Conservation (phyloP, 2,113 vertebrate species). For the Edolisoma coerulescens region DNA sequence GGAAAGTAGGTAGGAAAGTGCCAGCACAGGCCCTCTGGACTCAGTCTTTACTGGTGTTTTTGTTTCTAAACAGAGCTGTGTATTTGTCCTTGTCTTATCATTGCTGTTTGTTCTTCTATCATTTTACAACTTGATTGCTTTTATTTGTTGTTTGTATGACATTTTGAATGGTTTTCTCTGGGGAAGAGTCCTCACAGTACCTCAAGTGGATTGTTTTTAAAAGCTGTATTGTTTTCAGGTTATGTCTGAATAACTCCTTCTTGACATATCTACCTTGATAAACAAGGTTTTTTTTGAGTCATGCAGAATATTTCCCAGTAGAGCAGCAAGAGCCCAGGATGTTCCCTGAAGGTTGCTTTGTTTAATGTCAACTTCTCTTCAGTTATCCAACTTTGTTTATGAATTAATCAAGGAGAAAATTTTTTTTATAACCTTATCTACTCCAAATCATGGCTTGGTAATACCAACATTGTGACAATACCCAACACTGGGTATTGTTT, state of each 20-base stretch:
- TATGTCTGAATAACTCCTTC: not conserved
- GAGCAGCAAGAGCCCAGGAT: not conserved
- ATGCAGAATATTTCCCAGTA: not conserved
- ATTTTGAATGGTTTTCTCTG: conserved; percentile 27
- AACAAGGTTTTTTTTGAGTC: conserved; percentile 6
- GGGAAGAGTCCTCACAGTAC: not conserved
- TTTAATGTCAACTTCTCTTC: conserved; percentile 44
- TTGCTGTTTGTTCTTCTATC: not conserved
- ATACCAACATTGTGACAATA: not conserved
- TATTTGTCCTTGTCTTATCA: not conserved
- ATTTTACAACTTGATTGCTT: not conserved
- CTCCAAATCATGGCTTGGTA: not conserved
- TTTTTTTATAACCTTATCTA: not conserved
- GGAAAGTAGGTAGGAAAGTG: not conserved
- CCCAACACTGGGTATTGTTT: not conserved
- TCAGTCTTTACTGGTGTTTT: not conserved
- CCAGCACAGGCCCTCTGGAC: not conserved
- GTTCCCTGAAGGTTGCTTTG: not conserved
- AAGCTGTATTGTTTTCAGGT: conserved; percentile 5
- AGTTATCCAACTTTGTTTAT: not conserved
- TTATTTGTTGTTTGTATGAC: not conserved
- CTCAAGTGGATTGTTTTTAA: conserved; percentile 21
- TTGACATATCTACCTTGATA: conserved; percentile 51
- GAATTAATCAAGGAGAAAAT: not conserved
- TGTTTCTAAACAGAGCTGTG: not conserved